Base-by-base conservation (phyloP, 2,888 invertebrate genomes). In the Pinctada fucata region DNA sequence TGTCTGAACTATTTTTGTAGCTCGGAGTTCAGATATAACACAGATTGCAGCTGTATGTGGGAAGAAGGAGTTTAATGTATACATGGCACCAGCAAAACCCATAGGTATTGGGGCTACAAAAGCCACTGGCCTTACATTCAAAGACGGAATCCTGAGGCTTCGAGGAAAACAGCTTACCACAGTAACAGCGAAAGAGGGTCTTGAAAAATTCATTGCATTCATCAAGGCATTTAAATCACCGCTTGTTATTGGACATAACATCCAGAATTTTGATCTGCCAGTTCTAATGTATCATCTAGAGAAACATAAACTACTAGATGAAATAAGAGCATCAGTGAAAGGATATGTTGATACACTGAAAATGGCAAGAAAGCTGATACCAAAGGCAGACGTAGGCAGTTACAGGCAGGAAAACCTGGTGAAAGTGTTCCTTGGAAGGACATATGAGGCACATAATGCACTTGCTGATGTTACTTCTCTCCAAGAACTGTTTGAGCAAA, bases 231-330 rank as follows among this genome's bases (percentile, higher is more conserved):
- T 48, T 49, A n/a, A 47, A 0, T 48, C 45, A 5, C 50, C 69
- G 6, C 16, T 69, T 69, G 48, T 48, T 47, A 49, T 69, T 16
- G 69, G 69, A 13, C 69, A 69, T 69, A 69, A 49, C 50, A 69
- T 69, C 49, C 69, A 69, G 10, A 69, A 49, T 69, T 47, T 69
- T 69, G 69, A 70, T 70, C 16, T n/a, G 1, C 67, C 67, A n/a
- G 45, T 67, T 6, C 31, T 67, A 8, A 67, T 16, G 10, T 16
- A 67, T 49, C 70, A 70, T 8, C 16, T 50, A 50, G 13, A 48
- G 6, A 70, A n/a, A n/a, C 49, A 49, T n/a, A n/a, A 50, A 49
- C 49, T 70, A 50, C 16, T 49, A 6, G 49, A 10, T 8, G 70
- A 70, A 49, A 16, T 70, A 5, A 4, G 16, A 6, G 16, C 48